Percentiles rank a stretch among this genome's conserved stretches.
Evolutionary conservation across 2,888 invertebrate genomes (phyloP).

Genomic region (Drosophila engyochracea): DNA sequence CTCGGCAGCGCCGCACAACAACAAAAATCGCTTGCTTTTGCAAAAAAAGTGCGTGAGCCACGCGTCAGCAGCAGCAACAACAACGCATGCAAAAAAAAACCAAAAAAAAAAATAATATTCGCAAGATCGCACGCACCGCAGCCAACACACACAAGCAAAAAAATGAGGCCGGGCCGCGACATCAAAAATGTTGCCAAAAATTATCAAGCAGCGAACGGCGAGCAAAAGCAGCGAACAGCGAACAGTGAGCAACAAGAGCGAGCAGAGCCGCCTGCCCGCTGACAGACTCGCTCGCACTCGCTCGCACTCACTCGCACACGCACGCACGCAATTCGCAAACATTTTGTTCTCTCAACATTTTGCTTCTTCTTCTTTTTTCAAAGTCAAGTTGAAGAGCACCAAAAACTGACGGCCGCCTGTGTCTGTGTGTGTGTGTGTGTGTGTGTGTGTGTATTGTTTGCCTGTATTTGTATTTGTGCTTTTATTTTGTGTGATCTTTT

Average conservation of each 20-base stretch:
- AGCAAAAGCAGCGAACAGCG: constrained; percentile 1
- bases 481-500: constrained; percentile 57
- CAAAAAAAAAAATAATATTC: constrained; percentile 11
- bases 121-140: constrained; percentile 45
- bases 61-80: constrained; percentile 45
- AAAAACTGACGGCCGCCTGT: constrained; percentile 30
- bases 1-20: constrained; percentile 15
- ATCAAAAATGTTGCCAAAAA: constrained; percentile 71
- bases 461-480: not conserved
- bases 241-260: not conserved
- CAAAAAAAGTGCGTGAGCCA: constrained; percentile 61
- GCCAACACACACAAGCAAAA: constrained; percentile 8
- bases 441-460: constrained; percentile 1
- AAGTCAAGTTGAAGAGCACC: constrained; percentile 78
- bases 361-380: constrained; percentile 47
- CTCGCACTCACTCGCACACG: not conserved
- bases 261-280: not conserved
- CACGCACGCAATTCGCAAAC: constrained; percentile 31
- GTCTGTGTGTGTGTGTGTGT: constrained; percentile 1
- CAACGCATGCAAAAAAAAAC: constrained; percentile 15
- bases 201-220: constrained; percentile 6
- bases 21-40: constrained; percentile 1
- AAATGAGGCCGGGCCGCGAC: constrained; percentile 35
- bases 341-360: constrained; percentile 62
- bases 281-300: constrained; percentile 2